phyloP scores from a whole-genome alignment of 2,797 vertebrate genomes.

The Myripristis murdjan region DNA sequence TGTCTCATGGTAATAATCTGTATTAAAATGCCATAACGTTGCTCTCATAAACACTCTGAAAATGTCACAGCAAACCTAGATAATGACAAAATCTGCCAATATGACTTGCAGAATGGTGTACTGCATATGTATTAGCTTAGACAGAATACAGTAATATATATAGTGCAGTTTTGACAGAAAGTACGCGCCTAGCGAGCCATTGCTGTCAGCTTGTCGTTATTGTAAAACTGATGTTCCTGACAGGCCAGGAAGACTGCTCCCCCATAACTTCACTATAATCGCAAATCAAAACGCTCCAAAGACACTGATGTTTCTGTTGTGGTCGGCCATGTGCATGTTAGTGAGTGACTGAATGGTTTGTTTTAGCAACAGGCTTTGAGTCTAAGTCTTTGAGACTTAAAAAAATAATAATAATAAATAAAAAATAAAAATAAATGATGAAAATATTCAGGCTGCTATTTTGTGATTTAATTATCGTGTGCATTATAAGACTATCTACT shows the following conservation, averaged over 20 bases:
- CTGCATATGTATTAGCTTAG: neutral
- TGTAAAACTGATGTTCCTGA: conserved; percentile 44
- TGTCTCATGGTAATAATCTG: neutral
- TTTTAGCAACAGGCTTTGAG: conserved; percentile 14
- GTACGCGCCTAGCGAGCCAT: conserved; percentile 13
- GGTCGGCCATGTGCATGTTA: neutral
- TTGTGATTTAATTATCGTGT: conserved; percentile 40
- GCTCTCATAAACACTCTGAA: neutral
- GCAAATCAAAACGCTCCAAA: conserved; percentile 46
- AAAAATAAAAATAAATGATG: too few species aligned
- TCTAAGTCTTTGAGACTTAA: too few species aligned
- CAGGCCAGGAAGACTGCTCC: conserved; percentile 52
- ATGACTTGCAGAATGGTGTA: conserved; percentile 3
- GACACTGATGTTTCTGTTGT: conserved; percentile 15
- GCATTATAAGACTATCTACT: conserved; percentile 63
- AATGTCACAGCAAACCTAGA: conserved; percentile 14
- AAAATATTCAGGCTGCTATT: too few species aligned
- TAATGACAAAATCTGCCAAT: conserved; percentile 21
- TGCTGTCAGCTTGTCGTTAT: conserved; percentile 56
- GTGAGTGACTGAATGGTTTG: conserved; percentile 18
- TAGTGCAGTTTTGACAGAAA: conserved; percentile 52
- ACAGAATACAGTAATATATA: conserved; percentile 32
- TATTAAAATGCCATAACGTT: neutral
- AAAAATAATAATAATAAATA: too few species aligned
- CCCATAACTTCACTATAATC: conserved; percentile 57